Evolutionary conservation across 2,888 invertebrate species (phyloP), one percentile per base, ranked within the genome.

Genomic region (Iselma pallidipennis): DNA sequence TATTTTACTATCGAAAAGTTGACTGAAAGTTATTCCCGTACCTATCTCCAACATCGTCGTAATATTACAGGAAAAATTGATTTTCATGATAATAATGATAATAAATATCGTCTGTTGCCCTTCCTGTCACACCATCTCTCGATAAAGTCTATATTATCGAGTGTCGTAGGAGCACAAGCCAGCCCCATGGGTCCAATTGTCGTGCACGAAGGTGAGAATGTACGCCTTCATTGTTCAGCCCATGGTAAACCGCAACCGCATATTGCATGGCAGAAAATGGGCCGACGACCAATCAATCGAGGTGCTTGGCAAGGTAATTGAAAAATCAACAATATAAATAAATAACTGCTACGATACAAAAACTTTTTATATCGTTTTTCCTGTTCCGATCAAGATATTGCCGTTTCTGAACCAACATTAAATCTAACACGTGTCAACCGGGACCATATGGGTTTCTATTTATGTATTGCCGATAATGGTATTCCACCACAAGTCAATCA

Each of bases 401-500:
- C 91, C 33, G 88, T 91, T 0, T 87, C 88, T 55, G 94, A 94
- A 0, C 87, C 89, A 59, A 87, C 88, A n/a, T 82, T 95, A 66
- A 94, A 90, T 79, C 88, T 95, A 66, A 91, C 90, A 1, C 86
- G 85, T 73, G 87, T 91, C 33, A 89, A 86, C 68, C 84, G 92
- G 52, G 88, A 87, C 77, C 91, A 92, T 75, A 91, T 91, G 81
- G 92, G 92, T 56, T 86, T 85, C 55, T 93, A 93, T 78, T 85
- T 87, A 63, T 92, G 93, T 73, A 83, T 89, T 4, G 94, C 94
- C 23, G 88, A 90, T 81, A 97, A 97, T 78, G 95, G 95, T 1
- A 89, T 96, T 75, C 89, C 92, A 42, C 95, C 95, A 0, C 85
- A 90, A 21, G 90, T 90, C 23, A 91, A 89, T 78, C 90, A 91